Percentiles rank a stretch among this genome's conserved stretches.
Conservation (phyloP, 1,140 invertebrate genomes). For the Cydia splendana region DNA sequence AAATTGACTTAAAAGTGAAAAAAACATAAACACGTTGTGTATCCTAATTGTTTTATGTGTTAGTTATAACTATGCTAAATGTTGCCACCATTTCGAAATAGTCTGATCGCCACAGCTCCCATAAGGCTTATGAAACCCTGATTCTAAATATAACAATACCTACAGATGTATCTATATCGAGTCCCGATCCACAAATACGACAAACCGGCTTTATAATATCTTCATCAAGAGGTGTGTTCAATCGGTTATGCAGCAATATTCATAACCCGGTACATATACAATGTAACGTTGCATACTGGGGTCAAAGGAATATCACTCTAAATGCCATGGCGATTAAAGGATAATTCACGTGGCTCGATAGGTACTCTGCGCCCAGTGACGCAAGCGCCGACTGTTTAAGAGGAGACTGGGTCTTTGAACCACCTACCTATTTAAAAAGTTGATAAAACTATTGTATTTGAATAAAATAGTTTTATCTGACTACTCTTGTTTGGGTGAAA, state of each 20-base stretch:
- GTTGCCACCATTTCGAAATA: too few relatives aligned
- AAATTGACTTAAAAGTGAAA: too few relatives aligned
- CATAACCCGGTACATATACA: conserved; percentile 36
- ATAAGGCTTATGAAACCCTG: conserved; percentile 7
- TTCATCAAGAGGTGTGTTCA: conserved; percentile 73
- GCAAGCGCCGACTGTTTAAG: not conserved
- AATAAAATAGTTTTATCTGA: not conserved
- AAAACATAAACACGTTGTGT: too few relatives aligned
- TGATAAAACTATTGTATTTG: not conserved
- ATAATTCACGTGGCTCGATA: not conserved
- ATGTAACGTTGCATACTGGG: not conserved
- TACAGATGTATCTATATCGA: conserved; percentile 38
- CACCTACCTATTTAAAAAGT: not conserved
- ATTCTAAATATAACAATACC: conserved; percentile 26
- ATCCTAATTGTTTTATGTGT: too few relatives aligned
- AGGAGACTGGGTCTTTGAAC: not conserved
- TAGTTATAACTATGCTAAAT: too few relatives aligned
- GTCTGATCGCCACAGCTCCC: not conserved
- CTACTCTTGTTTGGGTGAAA: too few relatives aligned
- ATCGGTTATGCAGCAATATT: conserved; percentile 62
- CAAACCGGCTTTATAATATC: conserved; percentile 68
- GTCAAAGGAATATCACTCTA: not conserved
- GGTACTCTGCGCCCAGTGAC: not conserved
- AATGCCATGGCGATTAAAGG: not conserved
- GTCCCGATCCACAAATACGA: conserved; percentile 65